Conservation (phyloP, 2,113 vertebrate species). For the Tylochromis polylepis region DNA sequence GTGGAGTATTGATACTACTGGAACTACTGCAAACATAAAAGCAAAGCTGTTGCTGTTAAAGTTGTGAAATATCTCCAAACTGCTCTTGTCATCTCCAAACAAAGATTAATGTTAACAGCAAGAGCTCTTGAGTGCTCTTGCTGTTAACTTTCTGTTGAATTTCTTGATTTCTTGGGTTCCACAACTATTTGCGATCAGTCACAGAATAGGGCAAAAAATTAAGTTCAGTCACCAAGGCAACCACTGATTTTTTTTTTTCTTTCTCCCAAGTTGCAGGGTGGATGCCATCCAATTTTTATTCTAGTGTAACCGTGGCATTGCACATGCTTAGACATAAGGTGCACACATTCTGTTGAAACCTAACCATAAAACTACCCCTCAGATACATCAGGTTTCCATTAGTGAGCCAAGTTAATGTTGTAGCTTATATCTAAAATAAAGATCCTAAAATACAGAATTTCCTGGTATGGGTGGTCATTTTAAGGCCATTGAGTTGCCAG, state of each 20-base stretch:
- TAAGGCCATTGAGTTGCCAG: background rate
- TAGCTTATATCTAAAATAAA: background rate
- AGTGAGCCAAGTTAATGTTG: background rate
- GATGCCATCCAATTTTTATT: no score
- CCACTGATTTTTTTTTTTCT: no score
- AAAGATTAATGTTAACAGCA: no score
- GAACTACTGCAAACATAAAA: background rate
- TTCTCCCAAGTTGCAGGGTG: no score
- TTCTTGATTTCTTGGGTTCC: background rate
- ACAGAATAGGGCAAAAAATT: background rate
- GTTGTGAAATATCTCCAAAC: background rate
- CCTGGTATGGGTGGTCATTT: background rate
- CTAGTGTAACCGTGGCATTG: background rate
- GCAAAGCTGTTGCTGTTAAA: background rate
- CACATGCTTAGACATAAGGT: background rate
- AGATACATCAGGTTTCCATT: background rate
- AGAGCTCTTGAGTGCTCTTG: no score
- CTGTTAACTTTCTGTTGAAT: background rate
- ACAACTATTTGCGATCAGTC: background rate
- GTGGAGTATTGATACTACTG: background rate
- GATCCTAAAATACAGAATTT: background rate
- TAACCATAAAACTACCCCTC: background rate
- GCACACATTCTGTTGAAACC: background rate
- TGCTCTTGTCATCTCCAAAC: no score
- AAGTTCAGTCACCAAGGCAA: no score